Base-by-base conservation (phyloP, 2,888 invertebrate species). In the Dione vanillae region DNA sequence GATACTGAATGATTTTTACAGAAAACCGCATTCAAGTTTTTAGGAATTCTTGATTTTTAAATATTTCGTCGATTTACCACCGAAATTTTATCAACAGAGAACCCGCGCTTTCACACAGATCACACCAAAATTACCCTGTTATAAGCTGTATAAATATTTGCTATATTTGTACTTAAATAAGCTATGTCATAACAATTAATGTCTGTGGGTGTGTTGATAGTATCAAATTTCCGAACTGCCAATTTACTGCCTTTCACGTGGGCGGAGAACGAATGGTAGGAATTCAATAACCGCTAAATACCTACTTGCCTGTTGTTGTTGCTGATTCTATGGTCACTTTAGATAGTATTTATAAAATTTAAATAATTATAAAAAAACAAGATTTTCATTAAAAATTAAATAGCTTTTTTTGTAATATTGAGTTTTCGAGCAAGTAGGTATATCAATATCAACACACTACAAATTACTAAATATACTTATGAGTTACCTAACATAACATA, bases 401-500 rank as follows among this genome's bases (percentile, higher is more conserved):
- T n/a, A n/a, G n/a, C n/a, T n/a, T n/a, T n/a, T n/a, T n/a, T n/a
- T n/a, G n/a, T n/a, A n/a, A n/a, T n/a, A n/a, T 6, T 52, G 9
- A 52, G 14, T n/a, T n/a, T n/a, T n/a, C 10, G 35, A 52, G 10
- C 9, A 54, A 47, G 16, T 49, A 20, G 2, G 3, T 54, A 8
- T 10, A 35, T 37, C 16, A 37, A 37, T 7, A 1, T 37, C 7
- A 56, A 56, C 2, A 9, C 27, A 35, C 52, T 52, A 27, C 52
- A 59, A 59, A 20, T 20, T 20, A 14, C 12, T 58, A 41, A 7
- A 20, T 20, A 59, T 37, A 20, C 14, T 40, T 37, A 47, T 40
- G 62, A 16, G 10, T 11, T 37, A 16, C 5, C 2, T 27, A 56
- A 12, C 19, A n/a, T n/a, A n/a, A 67, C 67, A 40, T 71, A 76